Base-by-base conservation (phyloP, 2,113 vertebrate species). In the Anseranas semipalmata region DNA sequence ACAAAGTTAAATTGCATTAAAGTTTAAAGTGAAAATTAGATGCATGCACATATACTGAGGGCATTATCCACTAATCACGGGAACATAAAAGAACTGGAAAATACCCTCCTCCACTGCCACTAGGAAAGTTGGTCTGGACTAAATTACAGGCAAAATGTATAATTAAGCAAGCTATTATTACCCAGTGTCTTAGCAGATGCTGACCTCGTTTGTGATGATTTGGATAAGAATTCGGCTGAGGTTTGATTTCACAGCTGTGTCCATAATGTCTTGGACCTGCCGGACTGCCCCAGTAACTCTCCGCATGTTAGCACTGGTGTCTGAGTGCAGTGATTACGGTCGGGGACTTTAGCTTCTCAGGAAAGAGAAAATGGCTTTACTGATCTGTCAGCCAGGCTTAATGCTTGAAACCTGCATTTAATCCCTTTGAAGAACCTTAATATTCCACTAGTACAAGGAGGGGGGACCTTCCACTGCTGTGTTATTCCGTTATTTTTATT, bases 101-200 rank as follows among this genome's bases (percentile, higher is more conserved):
- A 93, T 82, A 59, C 43, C 50, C 67, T 84, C 74, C 53, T 87
- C 73, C 53, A 17, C 74, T 94, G 78, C 91, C 85, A 93, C 74
- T 76, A 87, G 73, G 79, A 95, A 97, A 95, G 80, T 0, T 70
- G 84, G 95, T 96, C 94, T 95, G 91, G 90, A 96, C 94, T 85
- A 94, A 93, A 96, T 80, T 85, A 87, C 48, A 93, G 81, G 43
- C 58, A 55, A 94, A 95, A 95, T 88, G 65, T 89, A 87, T 81
- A 94, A 95, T 96, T 92, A 96, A 92, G 88, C 65, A 89, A 95
- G 89, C 77, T 92, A 73, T 80, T 97, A 95, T 96, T 89, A 96
- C 53, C 90, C 67, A 67, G 63, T 59, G 63, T 93, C 81, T 91
- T 63, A 93, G 85, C 89, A 95, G 65, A 95, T 75, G 85, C 83